Base-by-base conservation (phyloP, 2,797 vertebrate species). In the Falco biarmicus region DNA sequence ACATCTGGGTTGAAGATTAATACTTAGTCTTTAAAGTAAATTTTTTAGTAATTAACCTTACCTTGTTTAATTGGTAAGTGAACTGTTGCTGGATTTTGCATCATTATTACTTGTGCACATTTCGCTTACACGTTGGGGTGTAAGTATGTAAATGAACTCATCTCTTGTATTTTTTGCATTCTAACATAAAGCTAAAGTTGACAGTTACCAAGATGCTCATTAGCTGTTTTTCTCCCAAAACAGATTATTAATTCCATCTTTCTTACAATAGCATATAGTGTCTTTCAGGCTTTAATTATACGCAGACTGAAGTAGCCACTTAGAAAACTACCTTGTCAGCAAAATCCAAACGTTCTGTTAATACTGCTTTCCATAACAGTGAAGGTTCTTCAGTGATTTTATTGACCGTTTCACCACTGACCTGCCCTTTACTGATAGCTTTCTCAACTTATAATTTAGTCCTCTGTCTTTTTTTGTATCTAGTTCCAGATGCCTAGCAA, bases 21-120 rank as follows among this genome's bases (percentile, higher is more conserved):
- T 45, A 76, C 51, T 89, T 66, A 59, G 25, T 18, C 45, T 77
- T 93, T 80, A 83, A 89, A 74, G 87, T 6, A 89, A 60, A 31
- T 6, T 18, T 95, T 87, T 92, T 80, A 80, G 68, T 83, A 87
- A 87, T 89, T 92, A 92, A 85, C 41, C 41, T 41, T 41, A 80
- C 26, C 12, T 60, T 77, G 26, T 77, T 92, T 93, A 96, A 93
- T 83, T 95, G 69, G 48, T 34, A 80, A 60, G 43, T 0, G 1
- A 89, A 89, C 37, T 71, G 60, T 31, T 82, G 47, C 56, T 61
- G 29, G 5, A 0, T 50, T 93, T 84, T 77, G 51, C 41, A 86
- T 69, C 47, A 59, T 87, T 85, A 91, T 59, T 84, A 75, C 26
- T 79, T 59, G 39, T 53, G 39, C 34, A 90, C 47, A 76, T 66